These are phyloP conservation scores for Magallana ariakensis DNA, from an alignment of 1,140 invertebrate genomes.

Conservation along the genomic window DNA sequence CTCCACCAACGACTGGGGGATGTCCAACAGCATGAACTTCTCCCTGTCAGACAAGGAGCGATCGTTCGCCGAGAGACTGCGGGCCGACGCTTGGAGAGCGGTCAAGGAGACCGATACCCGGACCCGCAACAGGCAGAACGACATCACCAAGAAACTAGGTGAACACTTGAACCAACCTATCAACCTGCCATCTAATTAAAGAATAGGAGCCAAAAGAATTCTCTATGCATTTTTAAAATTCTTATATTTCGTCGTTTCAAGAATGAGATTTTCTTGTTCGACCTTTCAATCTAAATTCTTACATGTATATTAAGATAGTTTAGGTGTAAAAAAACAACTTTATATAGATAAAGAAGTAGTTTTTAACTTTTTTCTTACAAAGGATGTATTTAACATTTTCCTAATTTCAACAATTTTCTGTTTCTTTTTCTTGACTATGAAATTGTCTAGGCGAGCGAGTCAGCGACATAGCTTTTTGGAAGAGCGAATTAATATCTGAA, in stretches of 20 bases:
- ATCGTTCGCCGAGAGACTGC: constrained; percentile 87
- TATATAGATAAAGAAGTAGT: no score
- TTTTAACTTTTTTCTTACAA: background rate
- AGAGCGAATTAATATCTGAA: constrained; percentile 91
- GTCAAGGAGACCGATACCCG: constrained; percentile 78
- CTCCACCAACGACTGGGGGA: constrained; percentile 93
- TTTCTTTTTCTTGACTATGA: constrained; percentile 19
- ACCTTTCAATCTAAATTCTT: no score
- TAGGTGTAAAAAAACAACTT: no score
- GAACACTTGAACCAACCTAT: no score
- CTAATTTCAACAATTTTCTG: background rate
- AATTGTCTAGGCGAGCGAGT: constrained; percentile 87
- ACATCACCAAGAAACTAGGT: constrained; percentile 79
- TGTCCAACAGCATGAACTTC: constrained; percentile 90
- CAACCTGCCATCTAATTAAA: constrained; percentile 34
- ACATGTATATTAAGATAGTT: no score
- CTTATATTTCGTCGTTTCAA: no score
- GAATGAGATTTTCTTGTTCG: no score
- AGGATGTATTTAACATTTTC: background rate
- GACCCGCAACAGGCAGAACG: constrained; percentile 78
- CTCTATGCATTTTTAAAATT: no score
- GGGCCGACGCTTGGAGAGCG: constrained; percentile 77
- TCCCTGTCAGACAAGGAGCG: constrained; percentile 91
- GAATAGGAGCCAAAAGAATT: no score
- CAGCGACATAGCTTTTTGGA: constrained; percentile 94